A percentile compares a stretch with the other conserved stretches of the same genome.
Conservation (phyloP, 2,797 vertebrate genomes). For the Nannoperca obscura region DNA sequence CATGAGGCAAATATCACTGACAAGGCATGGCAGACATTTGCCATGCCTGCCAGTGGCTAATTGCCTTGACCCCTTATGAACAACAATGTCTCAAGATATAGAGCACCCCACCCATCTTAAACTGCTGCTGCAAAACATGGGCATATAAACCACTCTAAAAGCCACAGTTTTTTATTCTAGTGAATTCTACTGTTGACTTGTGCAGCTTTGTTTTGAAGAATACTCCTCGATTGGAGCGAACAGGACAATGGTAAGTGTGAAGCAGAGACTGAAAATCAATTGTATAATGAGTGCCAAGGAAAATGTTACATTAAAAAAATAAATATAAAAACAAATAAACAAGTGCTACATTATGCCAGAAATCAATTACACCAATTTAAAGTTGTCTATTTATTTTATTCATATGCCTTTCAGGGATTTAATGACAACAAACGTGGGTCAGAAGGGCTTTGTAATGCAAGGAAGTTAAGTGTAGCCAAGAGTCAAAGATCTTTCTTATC, state of each 20-base stretch:
- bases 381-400: background rate
- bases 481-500: background rate
- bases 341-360: no score
- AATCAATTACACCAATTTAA: no score
- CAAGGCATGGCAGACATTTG: background rate
- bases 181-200: background rate
- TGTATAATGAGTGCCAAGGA: background rate
- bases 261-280: background rate
- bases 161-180: background rate
- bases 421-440: background rate
- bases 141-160: background rate
- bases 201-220: background rate
- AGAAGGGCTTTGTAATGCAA: background rate
- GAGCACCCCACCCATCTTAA: background rate
- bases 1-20: background rate
- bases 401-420: background rate
- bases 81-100: background rate
- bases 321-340: background rate
- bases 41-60: background rate
- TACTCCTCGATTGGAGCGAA: background rate
- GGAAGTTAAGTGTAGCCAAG: background rate
- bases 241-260: conserved; percentile 12
- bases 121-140: background rate
- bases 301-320: background rate
- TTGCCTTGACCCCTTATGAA: background rate